These are phyloP conservation scores for Lasiurus borealis DNA, from an alignment of 2,113 vertebrate genomes.

Conservation along the genomic window DNA sequence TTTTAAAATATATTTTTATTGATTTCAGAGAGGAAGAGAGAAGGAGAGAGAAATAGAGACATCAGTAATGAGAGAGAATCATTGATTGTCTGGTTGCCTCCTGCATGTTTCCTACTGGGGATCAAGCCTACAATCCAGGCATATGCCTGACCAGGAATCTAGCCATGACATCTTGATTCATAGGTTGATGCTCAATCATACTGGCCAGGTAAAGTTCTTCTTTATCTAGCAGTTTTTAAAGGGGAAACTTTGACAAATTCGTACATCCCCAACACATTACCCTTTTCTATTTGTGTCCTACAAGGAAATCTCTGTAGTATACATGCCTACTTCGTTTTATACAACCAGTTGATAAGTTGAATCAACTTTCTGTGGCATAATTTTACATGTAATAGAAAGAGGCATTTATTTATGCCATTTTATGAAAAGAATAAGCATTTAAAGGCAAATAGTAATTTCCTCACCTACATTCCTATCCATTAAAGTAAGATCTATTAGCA, in stretches of 20 bases:
- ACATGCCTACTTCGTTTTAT: background rate
- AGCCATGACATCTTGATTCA: no score
- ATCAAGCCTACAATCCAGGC: no score
- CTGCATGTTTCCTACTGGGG: no score
- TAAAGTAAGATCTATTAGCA: background rate
- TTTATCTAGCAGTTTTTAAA: background rate
- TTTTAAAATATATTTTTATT: no score
- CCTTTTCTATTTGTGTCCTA: background rate
- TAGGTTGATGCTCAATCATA: background rate
- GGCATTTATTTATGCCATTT: background rate
- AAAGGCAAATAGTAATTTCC: background rate
- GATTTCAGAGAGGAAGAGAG: no score
- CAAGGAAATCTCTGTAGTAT: background rate
- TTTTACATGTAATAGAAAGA: background rate
- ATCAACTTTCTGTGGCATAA: background rate
- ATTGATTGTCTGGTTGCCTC: no score
- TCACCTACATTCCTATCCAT: background rate
- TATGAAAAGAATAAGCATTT: background rate
- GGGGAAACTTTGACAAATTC: background rate
- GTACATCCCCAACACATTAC: background rate
- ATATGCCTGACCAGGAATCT: no score
- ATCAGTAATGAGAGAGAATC: no score
- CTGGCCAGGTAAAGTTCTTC: background rate
- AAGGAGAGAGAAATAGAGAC: no score
- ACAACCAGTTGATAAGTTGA: background rate